phyloP scores from a whole-genome alignment of 2,113 vertebrate species.

The Emydura subglobosa region DNA sequence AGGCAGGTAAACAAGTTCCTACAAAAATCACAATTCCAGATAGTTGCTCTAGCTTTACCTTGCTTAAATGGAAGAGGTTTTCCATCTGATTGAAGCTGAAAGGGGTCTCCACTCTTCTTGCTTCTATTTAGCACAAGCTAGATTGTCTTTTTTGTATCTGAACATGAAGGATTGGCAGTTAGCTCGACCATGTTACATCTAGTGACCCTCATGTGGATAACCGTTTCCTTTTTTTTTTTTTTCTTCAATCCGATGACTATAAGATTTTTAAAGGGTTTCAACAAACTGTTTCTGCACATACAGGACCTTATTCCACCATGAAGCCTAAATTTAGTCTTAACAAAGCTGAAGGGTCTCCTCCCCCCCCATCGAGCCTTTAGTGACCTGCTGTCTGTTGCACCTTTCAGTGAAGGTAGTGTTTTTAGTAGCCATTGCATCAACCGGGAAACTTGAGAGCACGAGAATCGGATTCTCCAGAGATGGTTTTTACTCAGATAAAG shows the following conservation, averaged over 20 bases:
- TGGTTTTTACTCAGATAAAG: not conserved
- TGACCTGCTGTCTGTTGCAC: not conserved
- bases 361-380: not conserved
- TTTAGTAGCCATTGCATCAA: not conserved
- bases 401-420: not conserved
- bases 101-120: not conserved
- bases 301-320: too few species aligned
- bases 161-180: not conserved
- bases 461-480: not conserved
- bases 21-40: not conserved
- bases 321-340: not conserved
- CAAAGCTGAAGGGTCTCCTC: too few species aligned
- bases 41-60: not conserved
- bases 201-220: not conserved
- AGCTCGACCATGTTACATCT: not conserved
- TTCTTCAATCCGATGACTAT: not conserved
- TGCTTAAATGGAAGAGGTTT: not conserved
- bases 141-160: not conserved
- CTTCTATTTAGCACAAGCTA: too few species aligned
- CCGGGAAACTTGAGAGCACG: not conserved
- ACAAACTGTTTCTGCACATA: not conserved
- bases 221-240: not conserved
- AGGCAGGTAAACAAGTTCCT: not conserved
- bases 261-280: not conserved
- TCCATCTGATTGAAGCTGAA: not conserved